phyloP scores from a whole-genome alignment of 1,140 invertebrate species.

The Octopus sinensis region DNA sequence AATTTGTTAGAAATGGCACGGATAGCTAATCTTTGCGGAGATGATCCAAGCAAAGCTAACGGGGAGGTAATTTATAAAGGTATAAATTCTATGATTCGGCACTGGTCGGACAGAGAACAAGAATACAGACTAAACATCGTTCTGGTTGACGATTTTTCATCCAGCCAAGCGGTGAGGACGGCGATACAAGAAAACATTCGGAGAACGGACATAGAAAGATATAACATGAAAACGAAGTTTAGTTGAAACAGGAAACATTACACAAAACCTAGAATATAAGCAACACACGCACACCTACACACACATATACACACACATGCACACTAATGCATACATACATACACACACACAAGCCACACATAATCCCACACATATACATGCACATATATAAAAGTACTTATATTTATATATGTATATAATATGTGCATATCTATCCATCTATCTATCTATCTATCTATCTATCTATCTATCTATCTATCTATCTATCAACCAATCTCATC shows the following conservation, averaged over 20 bases:
- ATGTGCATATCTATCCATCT: background rate
- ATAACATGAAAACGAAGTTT: background rate
- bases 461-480: no score
- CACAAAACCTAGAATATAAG: background rate
- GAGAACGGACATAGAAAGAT: background rate
- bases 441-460: background rate
- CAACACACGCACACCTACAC: background rate
- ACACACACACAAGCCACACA: background rate
- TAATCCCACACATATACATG: background rate
- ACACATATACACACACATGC: background rate
- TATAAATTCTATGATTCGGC: background rate
- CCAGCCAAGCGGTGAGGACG: background rate
- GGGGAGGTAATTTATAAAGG: background rate
- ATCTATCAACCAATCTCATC: no score
- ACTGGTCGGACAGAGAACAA: slow-evolving; percentile 5
- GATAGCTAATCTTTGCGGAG: slow-evolving; percentile 8
- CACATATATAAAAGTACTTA: background rate
- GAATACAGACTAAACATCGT: slow-evolving; percentile 5
- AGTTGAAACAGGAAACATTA: background rate
- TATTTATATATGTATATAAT: background rate
- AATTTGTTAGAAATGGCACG: slow-evolving; percentile 9
- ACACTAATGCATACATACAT: background rate
- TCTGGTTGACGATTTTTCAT: slow-evolving; percentile 5
- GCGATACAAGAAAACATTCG: slow-evolving; percentile 11
- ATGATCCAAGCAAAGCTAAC: background rate